Evolutionary conservation across 2,797 vertebrate genomes (phyloP).

Genomic region (Pipistrellus nathusii): DNA sequence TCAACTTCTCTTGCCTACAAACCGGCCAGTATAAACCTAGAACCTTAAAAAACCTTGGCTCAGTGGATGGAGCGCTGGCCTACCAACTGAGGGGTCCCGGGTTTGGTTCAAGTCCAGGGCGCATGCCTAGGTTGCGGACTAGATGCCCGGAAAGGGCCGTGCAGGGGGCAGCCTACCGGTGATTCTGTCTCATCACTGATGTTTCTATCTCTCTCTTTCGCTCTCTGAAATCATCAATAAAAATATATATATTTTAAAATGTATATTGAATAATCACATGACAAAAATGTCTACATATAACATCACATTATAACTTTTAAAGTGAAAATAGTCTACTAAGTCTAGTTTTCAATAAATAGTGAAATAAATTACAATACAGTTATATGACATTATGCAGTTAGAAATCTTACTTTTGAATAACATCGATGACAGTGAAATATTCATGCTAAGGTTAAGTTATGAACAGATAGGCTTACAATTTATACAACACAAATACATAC

Average conservation of each 20-base stretch:
- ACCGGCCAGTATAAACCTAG: background rate
- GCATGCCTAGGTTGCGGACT: too few species aligned
- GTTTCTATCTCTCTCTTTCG: too few species aligned
- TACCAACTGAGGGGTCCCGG: too few species aligned
- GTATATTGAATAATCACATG: slow-evolving; percentile 9
- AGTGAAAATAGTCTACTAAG: background rate
- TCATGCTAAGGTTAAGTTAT: slow-evolving; percentile 22
- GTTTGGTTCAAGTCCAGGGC: too few species aligned
- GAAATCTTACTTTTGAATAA: slow-evolving; percentile 49
- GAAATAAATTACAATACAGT: slow-evolving; percentile 44
- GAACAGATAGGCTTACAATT: slow-evolving; percentile 59
- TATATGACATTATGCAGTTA: slow-evolving; percentile 24
- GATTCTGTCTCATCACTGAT: too few species aligned
- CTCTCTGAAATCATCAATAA: too few species aligned
- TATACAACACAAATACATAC: slow-evolving; percentile 52
- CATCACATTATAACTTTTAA: slow-evolving; percentile 8
- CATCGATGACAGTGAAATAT: slow-evolving; percentile 9
- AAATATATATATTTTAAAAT: background rate
- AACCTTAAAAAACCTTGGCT: slow-evolving; percentile 31
- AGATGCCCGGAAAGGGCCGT: rapidly evolving
- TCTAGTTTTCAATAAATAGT: slow-evolving; percentile 19
- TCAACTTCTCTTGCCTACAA: slow-evolving; percentile 12
- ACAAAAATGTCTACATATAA: slow-evolving; percentile 27
- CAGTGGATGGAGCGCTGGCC: too few species aligned
- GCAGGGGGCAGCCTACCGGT: too few species aligned